phyloP scores from a whole-genome alignment of 2,888 invertebrate species.

The Gastracanthus pulcherrimus region DNA sequence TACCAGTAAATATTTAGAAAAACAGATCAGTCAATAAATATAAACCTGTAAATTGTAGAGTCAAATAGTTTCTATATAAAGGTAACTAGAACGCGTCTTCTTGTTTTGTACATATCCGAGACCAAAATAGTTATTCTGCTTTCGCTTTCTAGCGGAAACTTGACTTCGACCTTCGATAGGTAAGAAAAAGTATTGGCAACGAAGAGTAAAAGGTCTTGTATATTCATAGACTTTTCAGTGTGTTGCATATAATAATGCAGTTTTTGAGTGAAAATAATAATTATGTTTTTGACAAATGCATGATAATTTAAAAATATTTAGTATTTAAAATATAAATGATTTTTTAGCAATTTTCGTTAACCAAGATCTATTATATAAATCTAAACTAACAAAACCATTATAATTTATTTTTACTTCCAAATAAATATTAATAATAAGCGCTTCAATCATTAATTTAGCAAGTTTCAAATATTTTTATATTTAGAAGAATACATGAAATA shows the following conservation, averaged over 20 bases:
- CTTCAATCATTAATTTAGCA: too few species aligned
- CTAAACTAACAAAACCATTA: too few species aligned
- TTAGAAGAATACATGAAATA: too few species aligned
- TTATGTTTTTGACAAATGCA: not conserved
- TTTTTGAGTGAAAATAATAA: not conserved
- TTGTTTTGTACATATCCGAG: not conserved
- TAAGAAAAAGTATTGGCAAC: slow-evolving; percentile 63
- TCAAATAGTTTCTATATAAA: not conserved
- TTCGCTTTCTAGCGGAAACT: slow-evolving; percentile 72
- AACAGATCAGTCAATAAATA: too few species aligned
- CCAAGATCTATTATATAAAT: too few species aligned
- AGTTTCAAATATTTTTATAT: too few species aligned
- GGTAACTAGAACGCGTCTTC: not conserved
- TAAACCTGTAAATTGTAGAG: not conserved
- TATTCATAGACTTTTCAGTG: not conserved
- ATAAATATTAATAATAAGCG: too few species aligned
- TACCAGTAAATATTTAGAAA: too few species aligned
- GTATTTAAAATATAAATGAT: not conserved
- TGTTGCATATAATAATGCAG: not conserved
- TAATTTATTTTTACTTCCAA: too few species aligned
- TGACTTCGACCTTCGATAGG: slow-evolving; percentile 72
- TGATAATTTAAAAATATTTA: not conserved
- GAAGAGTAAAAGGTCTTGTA: not conserved
- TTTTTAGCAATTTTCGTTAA: not conserved
- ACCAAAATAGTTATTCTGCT: slow-evolving; percentile 57